Evolutionary conservation across 2,888 invertebrate species (phyloP).

Genomic region (Autographa pulchrina): DNA sequence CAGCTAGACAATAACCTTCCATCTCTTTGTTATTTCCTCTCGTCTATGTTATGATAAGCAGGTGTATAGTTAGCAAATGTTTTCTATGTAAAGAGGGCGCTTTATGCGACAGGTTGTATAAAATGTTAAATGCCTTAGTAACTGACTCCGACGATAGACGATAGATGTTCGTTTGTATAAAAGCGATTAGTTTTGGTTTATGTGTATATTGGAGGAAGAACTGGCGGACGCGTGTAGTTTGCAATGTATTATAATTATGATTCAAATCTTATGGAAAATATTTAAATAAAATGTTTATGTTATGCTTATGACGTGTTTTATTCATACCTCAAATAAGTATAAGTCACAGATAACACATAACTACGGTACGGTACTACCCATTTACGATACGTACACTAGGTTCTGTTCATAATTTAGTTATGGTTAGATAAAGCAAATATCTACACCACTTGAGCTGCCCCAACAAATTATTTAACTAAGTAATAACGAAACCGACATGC

Average conservation of each 20-base stretch:
- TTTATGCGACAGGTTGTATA: conserved; percentile 67
- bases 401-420: no score
- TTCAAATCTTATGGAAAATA: conserved; percentile 80
- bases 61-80: conserved; percentile 17
- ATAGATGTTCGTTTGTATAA: conserved; percentile 61
- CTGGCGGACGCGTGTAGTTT: conserved; percentile 55
- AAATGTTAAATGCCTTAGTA: conserved; percentile 71
- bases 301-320: conserved; percentile 76
- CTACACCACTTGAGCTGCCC: no score
- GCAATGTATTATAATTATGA: conserved; percentile 81
- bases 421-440: no score
- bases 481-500: no score
- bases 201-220: conserved; percentile 71
- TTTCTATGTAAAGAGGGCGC: conserved; percentile 42
- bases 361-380: no score
- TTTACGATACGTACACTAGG: no score
- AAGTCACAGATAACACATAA: neutral
- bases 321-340: conserved; percentile 19
- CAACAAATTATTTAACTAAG: no score
- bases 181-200: conserved; percentile 57
- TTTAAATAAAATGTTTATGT: conserved; percentile 88
- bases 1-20: conserved; percentile 30
- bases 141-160: conserved; percentile 35
- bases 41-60: conserved; percentile 13
- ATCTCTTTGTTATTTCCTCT: conserved; percentile 8